phyloP scores from a whole-genome alignment of 2,888 invertebrate genomes.

The Agriopis marginaria region DNA sequence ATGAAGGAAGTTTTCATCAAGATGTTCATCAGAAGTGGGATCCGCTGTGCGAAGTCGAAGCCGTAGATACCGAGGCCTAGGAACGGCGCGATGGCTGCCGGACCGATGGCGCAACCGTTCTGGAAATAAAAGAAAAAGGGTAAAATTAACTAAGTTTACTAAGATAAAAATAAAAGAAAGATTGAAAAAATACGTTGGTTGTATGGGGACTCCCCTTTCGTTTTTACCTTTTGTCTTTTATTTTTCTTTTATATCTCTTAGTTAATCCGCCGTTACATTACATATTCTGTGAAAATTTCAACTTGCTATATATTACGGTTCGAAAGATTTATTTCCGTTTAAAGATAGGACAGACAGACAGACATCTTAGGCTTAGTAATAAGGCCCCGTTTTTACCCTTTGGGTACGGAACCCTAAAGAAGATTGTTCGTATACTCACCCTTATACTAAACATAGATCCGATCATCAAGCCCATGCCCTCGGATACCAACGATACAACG shows the following conservation, averaged over 20 bases:
- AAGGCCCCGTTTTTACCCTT: too few relatives aligned
- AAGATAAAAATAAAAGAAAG: background rate
- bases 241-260: too few relatives aligned
- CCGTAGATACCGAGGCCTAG: constrained; percentile 90
- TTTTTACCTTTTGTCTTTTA: too few relatives aligned
- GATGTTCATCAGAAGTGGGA: constrained; percentile 87
- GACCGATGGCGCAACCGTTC: constrained; percentile 90
- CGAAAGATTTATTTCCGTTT: too few relatives aligned
- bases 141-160: background rate
- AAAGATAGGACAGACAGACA: too few relatives aligned
- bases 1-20: constrained; percentile 89
- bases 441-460: constrained; percentile 89
- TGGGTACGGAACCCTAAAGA: too few relatives aligned
- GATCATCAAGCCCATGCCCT: constrained; percentile 92
- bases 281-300: too few relatives aligned
- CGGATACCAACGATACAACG: constrained; percentile 90
- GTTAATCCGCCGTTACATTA: too few relatives aligned
- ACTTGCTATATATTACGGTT: too few relatives aligned
- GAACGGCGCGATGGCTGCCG: constrained; percentile 88
- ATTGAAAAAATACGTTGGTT: too few relatives aligned
- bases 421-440: constrained; percentile 74
- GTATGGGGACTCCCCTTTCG: too few relatives aligned
- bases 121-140: constrained; percentile 54
- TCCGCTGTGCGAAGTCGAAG: constrained; percentile 89
- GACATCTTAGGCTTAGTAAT: too few relatives aligned